Evolutionary conservation across 2,113 vertebrate genomes (phyloP).

Genomic region (Rhinoderma darwinii): DNA sequence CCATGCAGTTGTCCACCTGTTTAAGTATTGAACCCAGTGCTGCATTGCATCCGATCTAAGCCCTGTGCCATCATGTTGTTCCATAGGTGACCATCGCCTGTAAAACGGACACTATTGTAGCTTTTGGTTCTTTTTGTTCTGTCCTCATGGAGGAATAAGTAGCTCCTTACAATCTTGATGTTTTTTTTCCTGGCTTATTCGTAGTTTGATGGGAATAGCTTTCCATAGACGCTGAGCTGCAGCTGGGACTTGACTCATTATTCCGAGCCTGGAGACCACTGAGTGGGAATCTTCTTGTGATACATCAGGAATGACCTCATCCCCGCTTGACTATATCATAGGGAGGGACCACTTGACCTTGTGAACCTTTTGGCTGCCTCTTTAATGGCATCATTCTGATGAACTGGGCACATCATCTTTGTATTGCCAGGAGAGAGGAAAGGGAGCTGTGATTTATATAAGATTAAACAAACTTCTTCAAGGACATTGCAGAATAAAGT

Average conservation of each 20-base stretch:
- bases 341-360: constrained; percentile 40
- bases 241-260: constrained; percentile 37
- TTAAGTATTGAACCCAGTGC: too few species aligned
- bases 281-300: constrained; percentile 1
- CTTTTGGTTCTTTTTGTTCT: too few species aligned
- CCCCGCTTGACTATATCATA: background rate
- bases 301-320: constrained; percentile 31
- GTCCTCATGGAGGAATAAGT: too few species aligned
- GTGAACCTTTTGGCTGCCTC: constrained; percentile 20
- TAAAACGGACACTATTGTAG: too few species aligned
- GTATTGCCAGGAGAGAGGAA: constrained; percentile 14
- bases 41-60: too few species aligned
- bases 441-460: constrained; percentile 3
- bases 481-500: background rate
- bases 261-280: background rate
- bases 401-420: constrained; percentile 19
- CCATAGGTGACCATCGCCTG: too few species aligned
- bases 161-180: too few species aligned
- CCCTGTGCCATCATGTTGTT: too few species aligned
- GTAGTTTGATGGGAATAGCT: background rate
- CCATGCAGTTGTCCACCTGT: too few species aligned
- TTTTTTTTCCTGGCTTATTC: background rate
- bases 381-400: constrained; percentile 17
- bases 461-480: constrained; percentile 11
- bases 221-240: background rate